Conservation (phyloP, 2,888 invertebrate genomes). For the Byasa hedistus region DNA sequence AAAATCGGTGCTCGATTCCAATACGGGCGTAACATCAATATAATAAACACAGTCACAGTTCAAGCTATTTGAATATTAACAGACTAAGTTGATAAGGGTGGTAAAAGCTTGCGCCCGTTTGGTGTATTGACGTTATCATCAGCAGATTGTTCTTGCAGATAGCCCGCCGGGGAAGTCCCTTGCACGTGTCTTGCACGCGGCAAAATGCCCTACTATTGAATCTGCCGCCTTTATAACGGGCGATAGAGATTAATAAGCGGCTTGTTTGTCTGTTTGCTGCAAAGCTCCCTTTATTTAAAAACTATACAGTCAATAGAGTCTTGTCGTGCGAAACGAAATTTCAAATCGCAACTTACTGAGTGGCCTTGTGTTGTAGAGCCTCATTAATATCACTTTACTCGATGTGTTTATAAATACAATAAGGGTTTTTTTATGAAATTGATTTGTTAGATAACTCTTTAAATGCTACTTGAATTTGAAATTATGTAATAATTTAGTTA, state of each 20-base stretch:
- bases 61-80: constrained; percentile 26
- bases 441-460: too few relatives aligned
- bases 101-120: constrained; percentile 25
- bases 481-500: too few relatives aligned
- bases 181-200: constrained; percentile 37
- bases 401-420: too few relatives aligned
- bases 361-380: background rate
- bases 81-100: constrained; percentile 17
- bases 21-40: constrained; percentile 27
- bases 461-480: too few relatives aligned
- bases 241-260: constrained; percentile 33
- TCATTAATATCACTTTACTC: background rate
- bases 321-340: constrained; percentile 32
- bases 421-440: too few relatives aligned
- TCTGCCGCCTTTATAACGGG: constrained; percentile 30
- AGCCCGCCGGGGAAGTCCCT: constrained; percentile 22
- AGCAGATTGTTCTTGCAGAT: constrained; percentile 11
- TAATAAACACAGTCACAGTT: constrained; percentile 12
- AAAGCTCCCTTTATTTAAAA: constrained; percentile 39
- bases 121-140: constrained; percentile 8
- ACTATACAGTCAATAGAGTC: constrained; percentile 39
- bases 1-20: constrained; percentile 36
- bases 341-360: constrained; percentile 30
- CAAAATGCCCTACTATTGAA: constrained; percentile 28
- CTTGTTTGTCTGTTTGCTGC: constrained; percentile 36